Conservation (phyloP, 2,113 vertebrate species). For the Mormoops blainvillei region DNA sequence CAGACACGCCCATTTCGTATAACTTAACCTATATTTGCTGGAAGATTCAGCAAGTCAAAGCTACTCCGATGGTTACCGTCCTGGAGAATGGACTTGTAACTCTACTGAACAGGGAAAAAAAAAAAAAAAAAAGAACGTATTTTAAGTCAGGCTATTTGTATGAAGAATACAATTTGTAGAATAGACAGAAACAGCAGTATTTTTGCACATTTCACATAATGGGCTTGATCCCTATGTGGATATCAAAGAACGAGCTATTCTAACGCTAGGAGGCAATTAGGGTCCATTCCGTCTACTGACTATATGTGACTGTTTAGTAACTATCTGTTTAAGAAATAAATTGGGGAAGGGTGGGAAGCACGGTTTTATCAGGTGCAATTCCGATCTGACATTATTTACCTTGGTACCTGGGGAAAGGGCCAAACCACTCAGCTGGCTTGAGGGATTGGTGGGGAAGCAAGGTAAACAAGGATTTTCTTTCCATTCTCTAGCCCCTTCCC, state of each 20-base stretch:
- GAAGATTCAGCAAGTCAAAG: conserved; percentile 21
- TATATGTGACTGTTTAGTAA: not conserved
- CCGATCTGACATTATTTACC: conserved; percentile 15
- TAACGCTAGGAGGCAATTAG: not conserved
- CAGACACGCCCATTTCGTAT: conserved; percentile 47
- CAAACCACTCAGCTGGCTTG: not conserved
- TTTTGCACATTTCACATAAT: not conserved
- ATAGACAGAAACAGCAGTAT: not conserved
- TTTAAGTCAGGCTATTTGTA: not conserved
- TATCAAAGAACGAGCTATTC: not conserved
- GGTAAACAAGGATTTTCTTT: not conserved
- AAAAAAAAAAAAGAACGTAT: not conserved
- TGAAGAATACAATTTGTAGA: no score
- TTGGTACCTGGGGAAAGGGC: not conserved
- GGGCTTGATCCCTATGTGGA: not conserved
- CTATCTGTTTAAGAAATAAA: not conserved
- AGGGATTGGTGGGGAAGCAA: not conserved
- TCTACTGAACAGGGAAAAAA: not conserved
- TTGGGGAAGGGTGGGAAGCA: not conserved
- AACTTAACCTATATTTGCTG: conserved; percentile 49
- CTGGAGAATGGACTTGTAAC: not conserved
- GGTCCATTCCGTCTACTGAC: not conserved
- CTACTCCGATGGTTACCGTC: not conserved
- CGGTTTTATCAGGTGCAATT: not conserved
- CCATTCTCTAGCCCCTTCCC: not conserved